These are phyloP conservation scores for Cinclus cinclus DNA, from an alignment of 2,113 vertebrate species.

Conservation along the genomic window DNA sequence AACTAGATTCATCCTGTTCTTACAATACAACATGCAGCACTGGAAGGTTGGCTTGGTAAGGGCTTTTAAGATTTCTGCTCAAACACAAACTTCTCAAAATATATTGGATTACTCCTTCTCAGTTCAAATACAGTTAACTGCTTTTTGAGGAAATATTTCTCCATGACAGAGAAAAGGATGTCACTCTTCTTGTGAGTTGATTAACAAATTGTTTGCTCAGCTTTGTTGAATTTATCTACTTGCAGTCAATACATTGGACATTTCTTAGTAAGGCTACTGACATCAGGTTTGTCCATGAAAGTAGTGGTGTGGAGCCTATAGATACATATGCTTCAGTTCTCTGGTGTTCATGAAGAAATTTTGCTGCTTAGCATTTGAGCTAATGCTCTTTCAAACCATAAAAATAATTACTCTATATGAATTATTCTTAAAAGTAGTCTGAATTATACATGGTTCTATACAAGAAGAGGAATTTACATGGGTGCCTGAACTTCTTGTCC, in stretches of 20 bases:
- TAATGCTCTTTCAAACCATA: neutral
- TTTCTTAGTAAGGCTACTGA: neutral
- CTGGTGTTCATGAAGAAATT: neutral
- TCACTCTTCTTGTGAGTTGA: neutral
- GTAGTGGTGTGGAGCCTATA: neutral
- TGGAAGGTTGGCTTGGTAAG: neutral
- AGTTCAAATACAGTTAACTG: neutral
- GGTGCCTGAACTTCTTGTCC: neutral
- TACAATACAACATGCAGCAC: neutral
- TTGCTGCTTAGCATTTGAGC: neutral
- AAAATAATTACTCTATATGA: neutral
- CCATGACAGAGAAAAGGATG: neutral
- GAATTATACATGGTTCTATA: neutral
- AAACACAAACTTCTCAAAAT: neutral
- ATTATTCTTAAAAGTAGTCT: neutral
- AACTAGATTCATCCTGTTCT: neutral
- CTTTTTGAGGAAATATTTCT: slow-evolving; percentile 13
- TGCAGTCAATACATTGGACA: neutral
- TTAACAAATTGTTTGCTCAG: neutral
- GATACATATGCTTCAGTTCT: neutral
- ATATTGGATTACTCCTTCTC: neutral
- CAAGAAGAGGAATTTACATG: neutral
- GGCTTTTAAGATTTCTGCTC: neutral
- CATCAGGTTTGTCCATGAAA: neutral
- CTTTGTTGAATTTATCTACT: slow-evolving; percentile 24